Conservation (phyloP, 1,140 invertebrate genomes). For the Liolophura sinensis region DNA sequence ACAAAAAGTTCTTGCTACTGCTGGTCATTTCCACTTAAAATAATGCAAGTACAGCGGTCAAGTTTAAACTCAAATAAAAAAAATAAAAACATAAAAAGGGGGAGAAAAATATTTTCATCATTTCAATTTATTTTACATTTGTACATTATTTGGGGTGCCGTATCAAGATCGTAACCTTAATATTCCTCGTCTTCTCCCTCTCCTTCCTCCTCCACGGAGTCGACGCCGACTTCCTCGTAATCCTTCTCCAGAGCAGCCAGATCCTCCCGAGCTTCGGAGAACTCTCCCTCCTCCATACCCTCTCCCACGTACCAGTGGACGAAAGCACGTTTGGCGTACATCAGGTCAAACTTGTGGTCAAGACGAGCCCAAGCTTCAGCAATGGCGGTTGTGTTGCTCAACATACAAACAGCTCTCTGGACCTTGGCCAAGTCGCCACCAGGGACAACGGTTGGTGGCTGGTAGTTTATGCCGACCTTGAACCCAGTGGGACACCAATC, state of each 20-base stretch:
- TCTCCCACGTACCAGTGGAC: slow-evolving; percentile 57
- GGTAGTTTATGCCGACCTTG: slow-evolving; percentile 46
- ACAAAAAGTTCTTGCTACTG: too few species aligned
- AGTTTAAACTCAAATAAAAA: too few species aligned
- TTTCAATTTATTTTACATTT: too few species aligned
- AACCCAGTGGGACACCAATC: slow-evolving; percentile 87
- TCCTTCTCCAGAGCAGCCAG: slow-evolving; percentile 67
- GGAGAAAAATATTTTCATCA: too few species aligned
- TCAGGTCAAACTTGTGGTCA: slow-evolving; percentile 78
- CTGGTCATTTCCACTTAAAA: too few species aligned
- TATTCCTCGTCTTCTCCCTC: slow-evolving; percentile 49
- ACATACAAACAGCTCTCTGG: too few species aligned
- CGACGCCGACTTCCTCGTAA: slow-evolving; percentile 69
- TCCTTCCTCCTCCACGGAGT: slow-evolving; percentile 66
- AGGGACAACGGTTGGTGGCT: slow-evolving; percentile 71
- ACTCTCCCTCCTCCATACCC: slow-evolving; percentile 78
- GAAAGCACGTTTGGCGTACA: slow-evolving; percentile 71
- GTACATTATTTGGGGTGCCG: too few species aligned
- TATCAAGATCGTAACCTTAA: too few species aligned
- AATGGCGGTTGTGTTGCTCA: too few species aligned
- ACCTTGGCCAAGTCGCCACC: too few species aligned
- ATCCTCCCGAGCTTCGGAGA: slow-evolving; percentile 73
- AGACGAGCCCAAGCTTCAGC: slow-evolving; percentile 55
- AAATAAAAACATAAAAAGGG: too few species aligned
- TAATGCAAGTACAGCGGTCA: too few species aligned